Conservation (phyloP, 2,888 invertebrate species). For the Trichopria drosophilae region DNA sequence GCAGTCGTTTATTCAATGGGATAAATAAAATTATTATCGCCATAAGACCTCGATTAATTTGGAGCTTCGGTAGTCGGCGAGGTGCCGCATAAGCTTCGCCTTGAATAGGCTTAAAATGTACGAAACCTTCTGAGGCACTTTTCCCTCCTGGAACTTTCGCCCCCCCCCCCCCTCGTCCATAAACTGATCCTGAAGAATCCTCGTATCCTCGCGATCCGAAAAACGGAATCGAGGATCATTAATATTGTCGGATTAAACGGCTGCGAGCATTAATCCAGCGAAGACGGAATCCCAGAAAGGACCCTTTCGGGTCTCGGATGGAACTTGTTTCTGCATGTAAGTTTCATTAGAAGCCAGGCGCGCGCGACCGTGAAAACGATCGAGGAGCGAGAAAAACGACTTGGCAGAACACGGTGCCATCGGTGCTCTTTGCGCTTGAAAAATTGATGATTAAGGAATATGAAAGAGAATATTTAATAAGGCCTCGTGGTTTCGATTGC, state of each 20-base stretch:
- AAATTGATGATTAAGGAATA: too few relatives aligned
- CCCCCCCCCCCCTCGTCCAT: slow-evolving; percentile 15
- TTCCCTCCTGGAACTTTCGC: slow-evolving; percentile 30
- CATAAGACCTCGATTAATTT: slow-evolving; percentile 56
- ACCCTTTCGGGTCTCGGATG: slow-evolving; percentile 42
- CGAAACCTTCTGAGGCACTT: slow-evolving; percentile 52
- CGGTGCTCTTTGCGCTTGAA: too few relatives aligned
- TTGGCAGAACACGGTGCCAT: too few relatives aligned
- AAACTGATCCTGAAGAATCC: slow-evolving; percentile 43
- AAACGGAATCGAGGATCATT: slow-evolving; percentile 52
- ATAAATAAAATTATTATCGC: slow-evolving; percentile 53
- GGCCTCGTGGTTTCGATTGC: too few relatives aligned
- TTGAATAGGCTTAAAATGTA: slow-evolving; percentile 37
- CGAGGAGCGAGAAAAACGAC: slow-evolving; percentile 35
- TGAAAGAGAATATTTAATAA: too few relatives aligned
- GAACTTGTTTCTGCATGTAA: slow-evolving; percentile 51
- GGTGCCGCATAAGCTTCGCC: slow-evolving; percentile 41
- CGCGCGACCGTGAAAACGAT: slow-evolving; percentile 49
- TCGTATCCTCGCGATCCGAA: slow-evolving; percentile 45
- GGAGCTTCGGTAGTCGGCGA: slow-evolving; percentile 47
- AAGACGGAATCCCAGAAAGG: slow-evolving; percentile 53
- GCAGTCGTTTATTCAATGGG: slow-evolving; percentile 38
- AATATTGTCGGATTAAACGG: slow-evolving; percentile 58
- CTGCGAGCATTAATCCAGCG: slow-evolving; percentile 52
- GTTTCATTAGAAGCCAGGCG: slow-evolving; percentile 49